phyloP scores from a whole-genome alignment of 2,797 vertebrate species.

The Dromococcyx pavoninus region DNA sequence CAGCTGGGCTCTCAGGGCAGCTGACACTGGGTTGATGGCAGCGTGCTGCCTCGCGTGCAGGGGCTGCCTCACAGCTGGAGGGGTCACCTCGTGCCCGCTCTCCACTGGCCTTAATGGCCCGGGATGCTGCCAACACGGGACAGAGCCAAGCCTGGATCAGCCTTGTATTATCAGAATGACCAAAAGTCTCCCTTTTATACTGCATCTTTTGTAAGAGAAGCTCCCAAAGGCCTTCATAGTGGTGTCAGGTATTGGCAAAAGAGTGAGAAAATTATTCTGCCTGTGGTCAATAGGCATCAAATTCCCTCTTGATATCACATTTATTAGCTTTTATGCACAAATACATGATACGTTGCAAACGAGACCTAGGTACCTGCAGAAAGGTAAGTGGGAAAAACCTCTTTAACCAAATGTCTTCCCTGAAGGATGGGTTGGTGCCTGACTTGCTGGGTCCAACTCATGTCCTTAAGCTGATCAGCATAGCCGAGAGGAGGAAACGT shows the following conservation, averaged over 20 bases:
- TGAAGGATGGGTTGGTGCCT: not conserved
- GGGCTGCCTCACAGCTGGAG: constrained; percentile 31
- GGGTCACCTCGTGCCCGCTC: not conserved
- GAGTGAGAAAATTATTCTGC: not conserved
- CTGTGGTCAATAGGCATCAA: not conserved
- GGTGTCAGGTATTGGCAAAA: too few species aligned
- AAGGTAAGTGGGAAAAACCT: not conserved
- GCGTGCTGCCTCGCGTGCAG: not conserved
- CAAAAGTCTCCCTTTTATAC: not conserved
- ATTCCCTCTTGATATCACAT: not conserved
- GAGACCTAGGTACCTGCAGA: not conserved
- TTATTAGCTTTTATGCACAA: not conserved
- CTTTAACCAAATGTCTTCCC: not conserved
- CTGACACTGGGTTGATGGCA: not conserved
- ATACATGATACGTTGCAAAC: not conserved
- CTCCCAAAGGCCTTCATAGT: fast-evolving
- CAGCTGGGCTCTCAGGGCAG: constrained; percentile 32
- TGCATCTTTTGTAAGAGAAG: not conserved
- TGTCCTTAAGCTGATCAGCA: not conserved
- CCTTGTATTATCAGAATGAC: fast-evolving
- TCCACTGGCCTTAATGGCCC: not conserved
- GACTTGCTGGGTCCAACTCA: not conserved
- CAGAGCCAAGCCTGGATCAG: not conserved
- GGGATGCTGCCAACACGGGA: not conserved
- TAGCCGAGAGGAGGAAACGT: not conserved